Percentiles rank a stretch among this genome's conserved stretches.
Conservation (phyloP, 2,888 invertebrate genomes). For the Periphyllus acericola region DNA sequence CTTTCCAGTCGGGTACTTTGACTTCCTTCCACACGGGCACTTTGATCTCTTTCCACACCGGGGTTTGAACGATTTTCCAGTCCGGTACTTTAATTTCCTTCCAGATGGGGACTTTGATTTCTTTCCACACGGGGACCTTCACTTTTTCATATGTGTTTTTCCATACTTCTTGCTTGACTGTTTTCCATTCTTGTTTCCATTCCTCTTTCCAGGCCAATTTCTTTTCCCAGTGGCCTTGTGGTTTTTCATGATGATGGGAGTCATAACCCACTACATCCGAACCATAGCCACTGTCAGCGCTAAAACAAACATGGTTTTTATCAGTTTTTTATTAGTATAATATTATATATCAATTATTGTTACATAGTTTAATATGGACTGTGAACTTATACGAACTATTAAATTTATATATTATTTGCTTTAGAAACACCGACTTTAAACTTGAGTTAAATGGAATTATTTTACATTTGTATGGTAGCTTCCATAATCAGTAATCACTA, state of each 20-base stretch:
- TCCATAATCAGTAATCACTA: too few species aligned
- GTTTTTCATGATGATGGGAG: conserved; percentile 61
- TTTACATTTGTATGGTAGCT: too few species aligned
- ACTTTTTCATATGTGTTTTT: conserved; percentile 80
- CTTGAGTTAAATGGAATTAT: too few species aligned
- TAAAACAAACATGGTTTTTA: conserved; percentile 12
- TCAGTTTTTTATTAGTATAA: too few species aligned
- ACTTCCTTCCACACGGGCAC: conserved; percentile 79
- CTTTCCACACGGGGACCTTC: conserved; percentile 72
- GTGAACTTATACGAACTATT: too few species aligned
- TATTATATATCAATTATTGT: too few species aligned
- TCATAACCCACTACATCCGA: conserved; percentile 56
- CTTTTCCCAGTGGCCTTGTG: conserved; percentile 72
- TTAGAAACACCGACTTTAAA: too few species aligned
- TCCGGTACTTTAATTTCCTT: conserved; percentile 82
- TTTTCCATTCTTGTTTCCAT: conserved; percentile 76
- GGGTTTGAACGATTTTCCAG: conserved; percentile 81
- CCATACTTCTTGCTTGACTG: conserved; percentile 79
- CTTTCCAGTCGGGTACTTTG: conserved; percentile 77
- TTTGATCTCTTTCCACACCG: conserved; percentile 77
- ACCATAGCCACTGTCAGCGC: conserved; percentile 60
- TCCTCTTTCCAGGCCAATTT: conserved; percentile 86
- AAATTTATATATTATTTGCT: too few species aligned
- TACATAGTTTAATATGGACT: too few species aligned
- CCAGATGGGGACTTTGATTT: conserved; percentile 74